Conservation (phyloP, 1,140 invertebrate genomes). For the Drosophila setifemur region DNA sequence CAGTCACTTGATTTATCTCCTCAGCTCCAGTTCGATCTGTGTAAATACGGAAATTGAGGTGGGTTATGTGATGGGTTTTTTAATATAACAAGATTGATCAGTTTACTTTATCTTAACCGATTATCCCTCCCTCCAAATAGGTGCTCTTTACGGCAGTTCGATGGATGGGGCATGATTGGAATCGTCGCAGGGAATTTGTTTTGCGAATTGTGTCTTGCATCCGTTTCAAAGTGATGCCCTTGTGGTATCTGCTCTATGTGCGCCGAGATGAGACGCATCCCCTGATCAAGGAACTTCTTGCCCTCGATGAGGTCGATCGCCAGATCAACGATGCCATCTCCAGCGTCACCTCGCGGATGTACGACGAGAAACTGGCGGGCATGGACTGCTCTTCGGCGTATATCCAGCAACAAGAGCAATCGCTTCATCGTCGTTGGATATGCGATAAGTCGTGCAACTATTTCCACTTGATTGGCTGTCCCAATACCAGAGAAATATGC, state of each 20-base stretch:
- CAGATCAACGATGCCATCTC: conserved; percentile 39
- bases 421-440: conserved; percentile 52
- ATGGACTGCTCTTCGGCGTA: not conserved
- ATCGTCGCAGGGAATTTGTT: not conserved
- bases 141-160: conserved; percentile 44
- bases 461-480: conserved; percentile 35
- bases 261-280: conserved; percentile 32
- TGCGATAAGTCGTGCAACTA: conserved; percentile 41
- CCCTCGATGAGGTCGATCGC: not conserved
- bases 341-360: conserved; percentile 36
- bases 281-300: conserved; percentile 19
- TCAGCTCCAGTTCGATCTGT: conserved; percentile 88
- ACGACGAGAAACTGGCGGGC: conserved; percentile 3
- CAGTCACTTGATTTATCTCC: conserved; percentile 86
- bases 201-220: conserved; percentile 26
- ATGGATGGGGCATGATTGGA: conserved; percentile 56
- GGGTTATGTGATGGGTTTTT: not conserved
- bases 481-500: conserved; percentile 35
- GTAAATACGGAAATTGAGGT: conserved; percentile 86
- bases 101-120: not conserved
- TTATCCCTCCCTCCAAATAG: not conserved
- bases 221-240: conserved; percentile 43
- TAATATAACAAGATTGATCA: not conserved
- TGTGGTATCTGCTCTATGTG: conserved; percentile 58
- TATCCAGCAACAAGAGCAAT: not conserved